Evolutionary conservation across 2,888 invertebrate species (phyloP), one percentile per base, ranked within the genome.

Genomic region (Tinea pellionella): DNA sequence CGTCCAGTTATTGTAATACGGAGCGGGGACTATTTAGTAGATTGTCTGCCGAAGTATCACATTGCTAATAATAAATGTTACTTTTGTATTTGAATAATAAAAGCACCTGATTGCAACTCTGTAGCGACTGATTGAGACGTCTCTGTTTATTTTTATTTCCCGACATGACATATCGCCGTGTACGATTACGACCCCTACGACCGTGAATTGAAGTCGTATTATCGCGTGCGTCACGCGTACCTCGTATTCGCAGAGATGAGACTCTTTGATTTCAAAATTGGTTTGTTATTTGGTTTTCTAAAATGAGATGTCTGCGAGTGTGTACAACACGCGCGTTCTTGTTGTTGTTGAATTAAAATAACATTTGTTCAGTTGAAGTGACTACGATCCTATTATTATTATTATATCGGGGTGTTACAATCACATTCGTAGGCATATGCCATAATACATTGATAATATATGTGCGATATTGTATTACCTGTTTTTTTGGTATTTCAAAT

Each of bases 101-200:
- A 71, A 77, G 77, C 82, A 84, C 84, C 84, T 84, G 84, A 84
- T 84, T 84, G 82, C 80, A 47, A 37, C n/a, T 37, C 37, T 9
- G 37, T 37, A 62, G 59, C 61, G 77, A 67, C 77, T 78, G 77
- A 79, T 80, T 76, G 78, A 72, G 71, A 69, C 70, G 24, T 9
- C 63, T 63, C 69, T 73, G 77, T 77, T 77, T 77, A 76, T 77
- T 77, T 77, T 79, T 77, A 79, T 75, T 71, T 37, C 37, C 9
- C 37, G 9, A 37, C 37, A 9, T 37, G 9, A n/a, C 37, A 37
- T 24, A 24, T 37, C 37, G 9, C 9, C 9, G 2, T 37, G 9
- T 9, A n/a, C 37, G 37, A 37, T n/a, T 12, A 37, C 37, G 2
- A n/a, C 37, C 37, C 37, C 9, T 37, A 37, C 9, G 2, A n/a